Conservation (phyloP, 1,140 invertebrate genomes). For the Heliconius hewitsoni region DNA sequence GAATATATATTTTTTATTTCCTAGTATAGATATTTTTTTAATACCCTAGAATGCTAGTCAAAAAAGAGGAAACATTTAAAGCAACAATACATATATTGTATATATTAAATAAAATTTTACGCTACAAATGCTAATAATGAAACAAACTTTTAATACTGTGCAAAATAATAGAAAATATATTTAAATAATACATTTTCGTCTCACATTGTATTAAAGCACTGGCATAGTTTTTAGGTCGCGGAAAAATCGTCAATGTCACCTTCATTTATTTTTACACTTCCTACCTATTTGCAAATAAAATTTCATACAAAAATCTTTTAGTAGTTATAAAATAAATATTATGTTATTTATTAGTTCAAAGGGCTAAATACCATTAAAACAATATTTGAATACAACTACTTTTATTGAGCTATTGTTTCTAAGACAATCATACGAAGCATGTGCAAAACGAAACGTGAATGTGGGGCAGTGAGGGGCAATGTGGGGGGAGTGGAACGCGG, state of each 20-base stretch:
- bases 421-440: conserved; percentile 55
- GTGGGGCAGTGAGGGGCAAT: conserved; percentile 72
- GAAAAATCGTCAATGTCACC: conserved; percentile 72
- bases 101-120: not conserved
- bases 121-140: not conserved
- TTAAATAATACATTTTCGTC: conserved; percentile 16
- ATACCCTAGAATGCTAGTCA: not conserved
- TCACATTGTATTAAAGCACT: conserved; percentile 37
- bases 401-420: conserved; percentile 37
- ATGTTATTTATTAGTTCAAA: not conserved
- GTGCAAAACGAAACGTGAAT: conserved; percentile 73
- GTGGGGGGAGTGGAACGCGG: conserved; percentile 56
- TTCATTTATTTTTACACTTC: conserved; percentile 66
- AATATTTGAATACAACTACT: conserved; percentile 6
- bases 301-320: not conserved
- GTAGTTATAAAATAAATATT: not conserved
- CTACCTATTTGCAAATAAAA: conserved; percentile 35
- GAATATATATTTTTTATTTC: not conserved
- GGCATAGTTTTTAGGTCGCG: conserved; percentile 64
- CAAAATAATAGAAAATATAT: not conserved
- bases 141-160: not conserved
- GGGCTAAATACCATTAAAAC: not conserved
- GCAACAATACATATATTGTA: not conserved
- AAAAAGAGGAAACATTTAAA: not conserved
- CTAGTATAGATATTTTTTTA: not conserved